phyloP scores from a whole-genome alignment of 1,140 invertebrate species.

The Drosophila chauvacae region DNA sequence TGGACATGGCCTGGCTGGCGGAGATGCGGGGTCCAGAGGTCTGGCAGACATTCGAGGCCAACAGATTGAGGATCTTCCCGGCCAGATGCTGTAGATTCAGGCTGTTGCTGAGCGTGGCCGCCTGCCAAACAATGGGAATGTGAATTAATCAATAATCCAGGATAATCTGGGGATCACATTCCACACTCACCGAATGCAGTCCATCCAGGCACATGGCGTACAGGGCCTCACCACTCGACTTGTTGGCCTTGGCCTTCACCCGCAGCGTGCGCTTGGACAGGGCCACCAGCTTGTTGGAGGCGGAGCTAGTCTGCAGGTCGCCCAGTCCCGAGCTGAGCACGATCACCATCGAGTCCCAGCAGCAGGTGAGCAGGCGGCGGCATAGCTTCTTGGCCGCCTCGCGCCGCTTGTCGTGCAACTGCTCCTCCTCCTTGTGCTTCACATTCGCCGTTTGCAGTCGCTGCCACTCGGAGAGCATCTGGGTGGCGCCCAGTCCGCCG shows the following conservation, averaged over 20 bases:
- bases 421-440: constrained; percentile 87
- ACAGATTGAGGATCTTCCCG: constrained; percentile 81
- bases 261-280: constrained; percentile 86
- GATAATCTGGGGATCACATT: too few relatives aligned
- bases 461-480: constrained; percentile 93
- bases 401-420: constrained; percentile 85
- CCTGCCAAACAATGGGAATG: constrained; percentile 83
- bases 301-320: constrained; percentile 86
- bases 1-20: constrained; percentile 94
- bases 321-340: constrained; percentile 92
- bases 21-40: constrained; percentile 89
- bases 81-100: constrained; percentile 90
- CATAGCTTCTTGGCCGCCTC: constrained; percentile 89
- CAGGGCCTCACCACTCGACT: constrained; percentile 88
- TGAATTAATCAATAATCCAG: too few relatives aligned
- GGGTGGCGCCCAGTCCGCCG: constrained; percentile 91
- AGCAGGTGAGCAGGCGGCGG: constrained; percentile 91
- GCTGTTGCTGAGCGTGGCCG: constrained; percentile 90
- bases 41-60: constrained; percentile 83
- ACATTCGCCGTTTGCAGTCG: constrained; percentile 89
- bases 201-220: constrained; percentile 95
- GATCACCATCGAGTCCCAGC: constrained; percentile 96
- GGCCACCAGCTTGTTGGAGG: constrained; percentile 85
- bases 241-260: constrained; percentile 86
- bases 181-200: constrained; percentile 90